A percentile compares a stretch with the other conserved stretches of the same genome.
Evolutionary conservation across 30 jellyfish, hydroid and myxozoan species (phyloP).

Genomic region (Nemopilema nomurai): DNA sequence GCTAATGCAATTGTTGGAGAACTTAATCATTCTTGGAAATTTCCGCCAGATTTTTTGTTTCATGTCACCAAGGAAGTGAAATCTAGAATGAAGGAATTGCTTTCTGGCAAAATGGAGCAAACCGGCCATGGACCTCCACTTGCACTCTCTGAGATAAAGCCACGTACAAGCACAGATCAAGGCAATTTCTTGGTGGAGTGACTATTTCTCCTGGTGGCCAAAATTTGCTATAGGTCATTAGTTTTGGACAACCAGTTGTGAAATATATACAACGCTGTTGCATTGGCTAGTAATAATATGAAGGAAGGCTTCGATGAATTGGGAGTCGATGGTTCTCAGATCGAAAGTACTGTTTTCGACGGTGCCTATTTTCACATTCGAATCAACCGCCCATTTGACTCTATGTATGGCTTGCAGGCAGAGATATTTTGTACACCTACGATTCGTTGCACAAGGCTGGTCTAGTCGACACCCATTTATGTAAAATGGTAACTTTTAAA

Average conservation of each 20-base stretch:
- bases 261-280: slow-evolving; percentile 54
- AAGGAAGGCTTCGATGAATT: slow-evolving; percentile 14
- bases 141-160: slow-evolving; percentile 44
- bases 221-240: slow-evolving; percentile 44
- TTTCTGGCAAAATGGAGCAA: slow-evolving; percentile 45
- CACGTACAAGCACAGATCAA: slow-evolving; percentile 49
- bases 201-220: slow-evolving; percentile 42
- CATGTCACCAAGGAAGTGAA: slow-evolving; percentile 44
- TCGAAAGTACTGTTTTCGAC: slow-evolving; percentile 42
- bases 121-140: slow-evolving; percentile 60
- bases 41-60: slow-evolving; percentile 51
- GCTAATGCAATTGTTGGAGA: slow-evolving; percentile 45
- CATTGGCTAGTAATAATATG: slow-evolving; percentile 37
- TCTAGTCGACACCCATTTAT: slow-evolving; percentile 57
- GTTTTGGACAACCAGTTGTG: slow-evolving; percentile 64
- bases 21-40: slow-evolving; percentile 43
- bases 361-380: slow-evolving; percentile 52
- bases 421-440: slow-evolving; percentile 45
- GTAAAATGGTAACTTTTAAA: slow-evolving; percentile 5
- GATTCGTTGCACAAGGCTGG: too few species aligned
- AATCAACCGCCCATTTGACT: slow-evolving; percentile 50
- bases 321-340: slow-evolving; percentile 57
- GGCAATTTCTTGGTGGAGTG: slow-evolving; percentile 58
- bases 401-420: slow-evolving; percentile 53
- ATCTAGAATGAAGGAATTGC: slow-evolving; percentile 23